Conservation (phyloP, 1,140 invertebrate genomes). For the Anadara kagoshimensis region DNA sequence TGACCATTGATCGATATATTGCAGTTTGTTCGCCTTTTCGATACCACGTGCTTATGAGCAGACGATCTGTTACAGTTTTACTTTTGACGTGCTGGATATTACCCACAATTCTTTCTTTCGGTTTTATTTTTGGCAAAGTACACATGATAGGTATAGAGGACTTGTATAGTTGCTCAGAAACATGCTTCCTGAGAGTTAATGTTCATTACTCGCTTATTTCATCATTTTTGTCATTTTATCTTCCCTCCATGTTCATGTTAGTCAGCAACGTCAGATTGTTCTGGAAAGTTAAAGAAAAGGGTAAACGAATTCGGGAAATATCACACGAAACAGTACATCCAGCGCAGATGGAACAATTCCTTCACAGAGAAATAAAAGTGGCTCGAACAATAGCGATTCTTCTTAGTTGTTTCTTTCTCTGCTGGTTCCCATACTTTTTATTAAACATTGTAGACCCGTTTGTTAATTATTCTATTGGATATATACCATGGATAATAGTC, state of each 20-base stretch:
- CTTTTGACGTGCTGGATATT: conserved; percentile 94
- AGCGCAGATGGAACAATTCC: too few relatives aligned
- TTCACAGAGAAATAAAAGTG: conserved; percentile 19
- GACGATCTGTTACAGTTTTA: conserved; percentile 85
- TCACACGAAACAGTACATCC: too few relatives aligned
- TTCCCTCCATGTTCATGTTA: conserved; percentile 94
- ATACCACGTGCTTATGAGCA: conserved; percentile 96
- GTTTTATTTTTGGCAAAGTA: conserved; percentile 90
- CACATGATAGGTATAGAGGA: not conserved
- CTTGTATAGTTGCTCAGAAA: not conserved
- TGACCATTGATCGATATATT: conserved; percentile 96
- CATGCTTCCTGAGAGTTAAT: conserved; percentile 36
- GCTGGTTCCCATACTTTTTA: conserved; percentile 25
- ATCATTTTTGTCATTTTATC: conserved; percentile 94
- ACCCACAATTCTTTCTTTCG: conserved; percentile 94
- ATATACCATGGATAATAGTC: conserved; percentile 19
- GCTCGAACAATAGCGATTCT: conserved; percentile 25
- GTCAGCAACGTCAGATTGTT: conserved; percentile 93
- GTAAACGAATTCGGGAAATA: conserved; percentile 17
- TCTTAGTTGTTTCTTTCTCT: conserved; percentile 26
- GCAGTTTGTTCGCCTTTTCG: conserved; percentile 98
- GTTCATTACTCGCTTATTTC: conserved; percentile 75
- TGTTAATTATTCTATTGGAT: conserved; percentile 26
- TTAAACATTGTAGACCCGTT: conserved; percentile 18
- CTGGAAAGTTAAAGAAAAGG: conserved; percentile 20